phyloP scores from a whole-genome alignment of 2,797 vertebrate genomes.

The Antrozous pallidus region DNA sequence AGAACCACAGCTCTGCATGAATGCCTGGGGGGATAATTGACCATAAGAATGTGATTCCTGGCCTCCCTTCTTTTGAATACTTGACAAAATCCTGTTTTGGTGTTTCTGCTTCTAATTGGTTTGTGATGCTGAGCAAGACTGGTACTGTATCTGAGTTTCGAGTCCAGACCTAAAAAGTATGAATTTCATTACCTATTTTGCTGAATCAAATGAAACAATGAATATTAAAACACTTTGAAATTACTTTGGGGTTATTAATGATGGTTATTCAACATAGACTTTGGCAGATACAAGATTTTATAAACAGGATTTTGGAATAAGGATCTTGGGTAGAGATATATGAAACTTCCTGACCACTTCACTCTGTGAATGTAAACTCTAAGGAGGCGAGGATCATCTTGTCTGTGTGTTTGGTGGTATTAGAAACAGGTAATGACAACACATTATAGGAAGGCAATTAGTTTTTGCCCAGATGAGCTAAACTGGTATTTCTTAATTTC shows the following conservation, averaged over 20 bases:
- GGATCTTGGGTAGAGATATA: neutral
- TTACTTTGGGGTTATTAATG: neutral
- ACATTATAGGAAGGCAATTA: neutral
- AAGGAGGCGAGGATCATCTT: neutral
- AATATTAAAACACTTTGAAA: neutral
- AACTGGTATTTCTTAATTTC: neutral
- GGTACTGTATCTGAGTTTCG: neutral
- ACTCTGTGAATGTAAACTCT: neutral
- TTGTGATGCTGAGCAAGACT: neutral
- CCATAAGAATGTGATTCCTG: neutral
- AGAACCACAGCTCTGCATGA: neutral
- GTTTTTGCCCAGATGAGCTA: slow-evolving; percentile 9
- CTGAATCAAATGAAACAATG: neutral
- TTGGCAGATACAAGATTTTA: neutral
- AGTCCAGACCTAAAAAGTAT: neutral
- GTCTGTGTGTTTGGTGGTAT: neutral
- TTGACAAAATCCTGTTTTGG: neutral
- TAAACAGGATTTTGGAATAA: neutral
- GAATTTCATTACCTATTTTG: neutral
- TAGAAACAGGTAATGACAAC: neutral
- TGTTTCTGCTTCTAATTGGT: neutral
- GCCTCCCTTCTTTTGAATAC: neutral
- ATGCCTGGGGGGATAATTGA: neutral
- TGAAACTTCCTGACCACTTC: neutral
- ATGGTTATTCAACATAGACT: neutral